Conservation (phyloP, 2,888 invertebrate genomes). For the Argyresthia albistria region DNA sequence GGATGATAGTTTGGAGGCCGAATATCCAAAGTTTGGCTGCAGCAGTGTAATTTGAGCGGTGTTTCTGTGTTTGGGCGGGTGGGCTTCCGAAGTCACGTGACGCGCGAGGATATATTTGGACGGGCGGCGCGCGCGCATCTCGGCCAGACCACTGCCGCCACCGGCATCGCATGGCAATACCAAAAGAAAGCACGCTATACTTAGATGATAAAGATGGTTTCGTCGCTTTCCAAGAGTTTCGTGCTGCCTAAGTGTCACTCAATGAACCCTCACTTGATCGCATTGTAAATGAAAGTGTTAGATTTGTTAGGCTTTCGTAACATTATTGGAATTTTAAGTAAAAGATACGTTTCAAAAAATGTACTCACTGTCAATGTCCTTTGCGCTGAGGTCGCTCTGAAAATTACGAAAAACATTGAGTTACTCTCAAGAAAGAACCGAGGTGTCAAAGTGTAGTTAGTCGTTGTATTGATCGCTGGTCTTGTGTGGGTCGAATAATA, state of each 20-base stretch:
- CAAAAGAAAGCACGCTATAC: slow-evolving; percentile 58
- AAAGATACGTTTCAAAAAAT: background rate
- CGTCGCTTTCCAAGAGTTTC: background rate
- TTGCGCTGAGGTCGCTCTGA: slow-evolving; percentile 90
- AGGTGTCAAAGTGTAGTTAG: slow-evolving; percentile 33
- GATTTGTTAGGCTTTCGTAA: too few relatives aligned
- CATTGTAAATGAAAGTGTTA: background rate
- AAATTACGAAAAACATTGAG: slow-evolving; percentile 68
- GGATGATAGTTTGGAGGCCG: slow-evolving; percentile 21
- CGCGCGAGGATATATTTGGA: slow-evolving; percentile 58
- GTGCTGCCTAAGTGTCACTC: background rate
- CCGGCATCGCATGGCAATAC: slow-evolving; percentile 49
- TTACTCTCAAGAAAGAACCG: slow-evolving; percentile 45
- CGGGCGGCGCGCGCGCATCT: slow-evolving; percentile 51
- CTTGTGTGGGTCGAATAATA: slow-evolving; percentile 26
- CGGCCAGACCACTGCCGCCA: slow-evolving; percentile 41
- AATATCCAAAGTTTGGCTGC: slow-evolving; percentile 19
- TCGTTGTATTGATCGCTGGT: slow-evolving; percentile 28
- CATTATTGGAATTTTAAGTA: too few relatives aligned
- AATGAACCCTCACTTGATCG: background rate
- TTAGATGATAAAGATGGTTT: slow-evolving; percentile 33
- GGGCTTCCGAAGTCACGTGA: slow-evolving; percentile 55
- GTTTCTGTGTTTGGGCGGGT: slow-evolving; percentile 72
- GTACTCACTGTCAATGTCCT: slow-evolving; percentile 92
- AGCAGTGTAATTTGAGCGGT: slow-evolving; percentile 64